phyloP scores from a whole-genome alignment of 2,888 invertebrate species.

The Eristalis arbustorum region DNA sequence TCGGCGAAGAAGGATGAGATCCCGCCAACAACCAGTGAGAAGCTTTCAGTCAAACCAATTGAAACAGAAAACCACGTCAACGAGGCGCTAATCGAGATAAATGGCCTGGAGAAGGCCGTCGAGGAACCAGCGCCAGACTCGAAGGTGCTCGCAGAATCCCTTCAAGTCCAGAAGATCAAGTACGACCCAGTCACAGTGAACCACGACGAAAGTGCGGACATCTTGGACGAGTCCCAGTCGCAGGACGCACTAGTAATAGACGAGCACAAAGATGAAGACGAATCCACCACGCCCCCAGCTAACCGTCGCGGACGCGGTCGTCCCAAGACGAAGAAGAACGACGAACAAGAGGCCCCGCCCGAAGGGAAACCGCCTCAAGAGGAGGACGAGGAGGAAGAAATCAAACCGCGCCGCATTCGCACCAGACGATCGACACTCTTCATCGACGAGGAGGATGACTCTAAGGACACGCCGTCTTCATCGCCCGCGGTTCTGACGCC shows the following conservation, averaged over 20 bases:
- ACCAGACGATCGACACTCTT: conserved; percentile 25
- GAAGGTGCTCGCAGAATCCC: background rate
- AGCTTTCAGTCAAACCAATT: background rate
- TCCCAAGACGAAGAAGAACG: background rate
- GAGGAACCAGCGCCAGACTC: conserved; percentile 18
- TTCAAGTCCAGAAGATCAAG: conserved; percentile 69
- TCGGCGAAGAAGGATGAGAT: background rate
- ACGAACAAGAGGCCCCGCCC: background rate
- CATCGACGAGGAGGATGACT: background rate
- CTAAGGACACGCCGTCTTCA: background rate
- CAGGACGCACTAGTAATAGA: background rate
- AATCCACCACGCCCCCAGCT: background rate
- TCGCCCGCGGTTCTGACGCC: background rate
- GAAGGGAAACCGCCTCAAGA: background rate
- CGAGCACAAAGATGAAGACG: background rate
- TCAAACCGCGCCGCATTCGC: conserved; percentile 9
- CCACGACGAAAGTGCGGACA: background rate
- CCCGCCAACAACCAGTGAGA: background rate
- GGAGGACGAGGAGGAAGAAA: conserved; percentile 65
- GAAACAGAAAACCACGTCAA: background rate
- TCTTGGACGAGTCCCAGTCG: background rate
- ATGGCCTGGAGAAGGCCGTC: too few relatives aligned
- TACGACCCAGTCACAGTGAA: conserved; percentile 25
- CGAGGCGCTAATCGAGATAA: background rate
- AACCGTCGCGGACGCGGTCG: background rate